These are phyloP conservation scores for Turritopsis rubra DNA, from an alignment of 30 jellyfish, hydroid and myxozoan genomes.

Conservation along the genomic window DNA sequence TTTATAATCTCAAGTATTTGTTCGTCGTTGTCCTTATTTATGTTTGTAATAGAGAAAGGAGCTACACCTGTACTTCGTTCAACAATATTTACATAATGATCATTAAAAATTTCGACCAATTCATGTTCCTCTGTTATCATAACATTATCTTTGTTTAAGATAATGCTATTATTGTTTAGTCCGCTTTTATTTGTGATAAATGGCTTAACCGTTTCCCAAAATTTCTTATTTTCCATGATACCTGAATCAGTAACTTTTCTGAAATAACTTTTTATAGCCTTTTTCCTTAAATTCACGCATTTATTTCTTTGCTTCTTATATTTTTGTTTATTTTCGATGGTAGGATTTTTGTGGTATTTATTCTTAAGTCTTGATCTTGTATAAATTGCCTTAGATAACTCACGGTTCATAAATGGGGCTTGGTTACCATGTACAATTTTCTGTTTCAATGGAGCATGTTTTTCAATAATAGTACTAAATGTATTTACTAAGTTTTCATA, in stretches of 20 bases:
- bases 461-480: too few species aligned
- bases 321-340: too few species aligned
- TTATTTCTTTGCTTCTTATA: too few species aligned
- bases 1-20: neutral
- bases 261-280: neutral
- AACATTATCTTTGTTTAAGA: slow-evolving; percentile 3
- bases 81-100: neutral
- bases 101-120: slow-evolving; percentile 2
- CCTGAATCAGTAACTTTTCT: slow-evolving; percentile 15
- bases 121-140: neutral
- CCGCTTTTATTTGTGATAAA: slow-evolving; percentile 1
- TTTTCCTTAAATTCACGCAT: slow-evolving; percentile 8
- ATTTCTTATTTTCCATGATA: slow-evolving; percentile 8
- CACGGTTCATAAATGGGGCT: too few species aligned
- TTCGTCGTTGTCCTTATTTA: neutral
- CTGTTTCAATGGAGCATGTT: too few species aligned
- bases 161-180: neutral
- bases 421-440: too few species aligned
- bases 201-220: slow-evolving; percentile 8
- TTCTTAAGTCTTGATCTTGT: too few species aligned
- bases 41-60: neutral
- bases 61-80: slow-evolving; percentile 8
- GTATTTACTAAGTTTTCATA: too few species aligned
- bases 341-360: too few species aligned
- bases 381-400: too few species aligned